A percentile compares a stretch with the other conserved stretches of the same genome.
Conservation (phyloP, 92 coral and sea anemone species). For the Umimayanthus kanabou region DNA sequence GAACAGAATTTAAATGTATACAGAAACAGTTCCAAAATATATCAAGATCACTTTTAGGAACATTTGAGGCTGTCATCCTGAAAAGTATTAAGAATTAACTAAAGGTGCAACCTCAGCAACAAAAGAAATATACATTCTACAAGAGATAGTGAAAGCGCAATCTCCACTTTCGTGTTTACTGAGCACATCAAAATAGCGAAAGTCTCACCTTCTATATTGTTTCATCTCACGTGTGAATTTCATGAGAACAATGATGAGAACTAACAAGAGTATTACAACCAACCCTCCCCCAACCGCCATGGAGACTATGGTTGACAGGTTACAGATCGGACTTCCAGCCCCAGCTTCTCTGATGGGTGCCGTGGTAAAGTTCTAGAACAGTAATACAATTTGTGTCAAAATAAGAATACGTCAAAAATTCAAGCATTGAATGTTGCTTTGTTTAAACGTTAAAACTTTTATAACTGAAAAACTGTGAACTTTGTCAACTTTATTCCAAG, state of each 20-base stretch:
- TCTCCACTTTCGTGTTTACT: background rate
- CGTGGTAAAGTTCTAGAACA: background rate
- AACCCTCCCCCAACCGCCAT: constrained; percentile 34
- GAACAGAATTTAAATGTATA: too few relatives aligned
- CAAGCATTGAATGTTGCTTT: background rate
- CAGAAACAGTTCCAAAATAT: too few relatives aligned
- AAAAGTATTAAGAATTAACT: too few relatives aligned
- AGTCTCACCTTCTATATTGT: constrained; percentile 20
- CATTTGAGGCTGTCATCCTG: too few relatives aligned
- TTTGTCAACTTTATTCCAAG: too few relatives aligned
- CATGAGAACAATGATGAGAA: constrained; percentile 23
- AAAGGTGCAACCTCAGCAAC: too few relatives aligned
- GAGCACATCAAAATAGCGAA: background rate
- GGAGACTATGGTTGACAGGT: constrained; percentile 17
- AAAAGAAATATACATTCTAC: too few relatives aligned
- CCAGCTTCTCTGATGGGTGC: background rate
- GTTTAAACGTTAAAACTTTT: too few relatives aligned
- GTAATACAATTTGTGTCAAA: too few relatives aligned
- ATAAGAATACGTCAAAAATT: background rate
- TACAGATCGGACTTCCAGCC: background rate
- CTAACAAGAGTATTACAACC: constrained; percentile 14
- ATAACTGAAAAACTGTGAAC: too few relatives aligned
- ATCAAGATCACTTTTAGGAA: too few relatives aligned
- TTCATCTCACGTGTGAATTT: constrained; percentile 21
- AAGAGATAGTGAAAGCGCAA: background rate